Percentiles rank a stretch among this genome's conserved stretches.
These are phyloP conservation scores for Synchiropus splendidus DNA, from an alignment of 2,113 vertebrate species.

Conservation along the genomic window DNA sequence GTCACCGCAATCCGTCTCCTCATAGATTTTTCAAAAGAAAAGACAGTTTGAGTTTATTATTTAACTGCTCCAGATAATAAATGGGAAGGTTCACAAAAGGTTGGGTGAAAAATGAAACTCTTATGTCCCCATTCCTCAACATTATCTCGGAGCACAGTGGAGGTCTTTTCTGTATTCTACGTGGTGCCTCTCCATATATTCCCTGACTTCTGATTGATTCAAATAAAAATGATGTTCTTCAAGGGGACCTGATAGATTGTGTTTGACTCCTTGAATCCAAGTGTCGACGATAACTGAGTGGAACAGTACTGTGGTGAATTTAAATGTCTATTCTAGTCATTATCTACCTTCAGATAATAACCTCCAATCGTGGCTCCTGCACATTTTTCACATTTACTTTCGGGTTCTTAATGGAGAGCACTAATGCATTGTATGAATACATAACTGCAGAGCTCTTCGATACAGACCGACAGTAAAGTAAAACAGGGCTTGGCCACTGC, in stretches of 20 bases:
- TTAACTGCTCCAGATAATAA: no score
- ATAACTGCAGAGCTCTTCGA: neutral
- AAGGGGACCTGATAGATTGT: neutral
- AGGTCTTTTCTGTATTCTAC: neutral
- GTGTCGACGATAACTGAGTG: neutral
- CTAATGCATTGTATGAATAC: neutral
- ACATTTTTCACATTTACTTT: neutral
- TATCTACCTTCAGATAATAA: conserved; percentile 1
- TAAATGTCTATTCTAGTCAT: neutral
- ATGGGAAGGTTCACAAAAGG: no score
- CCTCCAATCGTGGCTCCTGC: neutral
- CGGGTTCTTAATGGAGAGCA: neutral
- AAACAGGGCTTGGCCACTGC: no score
- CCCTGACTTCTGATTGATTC: neutral
- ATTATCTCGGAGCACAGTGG: neutral
- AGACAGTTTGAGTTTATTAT: no score
- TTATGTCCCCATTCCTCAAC: no score
- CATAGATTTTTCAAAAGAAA: no score
- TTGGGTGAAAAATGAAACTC: no score
- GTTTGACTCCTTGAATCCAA: neutral
- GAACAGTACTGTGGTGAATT: neutral
- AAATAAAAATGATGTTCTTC: neutral
- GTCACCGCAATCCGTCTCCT: no score
- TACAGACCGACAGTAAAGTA: no score
- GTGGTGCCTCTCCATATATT: neutral